These are phyloP conservation scores for Andrena praecox DNA, from an alignment of 2,888 invertebrate genomes.

Conservation along the genomic window DNA sequence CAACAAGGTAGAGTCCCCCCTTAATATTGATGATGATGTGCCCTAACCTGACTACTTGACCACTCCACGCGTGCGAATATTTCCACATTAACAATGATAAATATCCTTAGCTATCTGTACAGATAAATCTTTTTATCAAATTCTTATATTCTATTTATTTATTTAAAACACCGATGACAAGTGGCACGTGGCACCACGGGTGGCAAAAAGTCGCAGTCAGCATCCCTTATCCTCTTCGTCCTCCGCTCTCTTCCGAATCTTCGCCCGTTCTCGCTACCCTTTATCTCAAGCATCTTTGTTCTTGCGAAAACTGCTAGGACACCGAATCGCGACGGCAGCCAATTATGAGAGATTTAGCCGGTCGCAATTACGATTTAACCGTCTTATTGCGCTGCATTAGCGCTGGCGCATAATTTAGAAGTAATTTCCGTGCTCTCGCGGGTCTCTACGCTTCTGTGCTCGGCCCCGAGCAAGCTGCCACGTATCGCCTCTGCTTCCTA, in stretches of 20 bases:
- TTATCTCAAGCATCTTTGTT: slow-evolving; percentile 6
- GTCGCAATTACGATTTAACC: slow-evolving; percentile 63
- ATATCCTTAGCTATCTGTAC: no score
- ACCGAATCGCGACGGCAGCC: slow-evolving; percentile 32
- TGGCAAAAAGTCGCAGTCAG: no score
- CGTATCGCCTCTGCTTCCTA: neutral
- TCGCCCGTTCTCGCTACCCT: slow-evolving; percentile 6
- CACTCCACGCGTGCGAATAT: no score
- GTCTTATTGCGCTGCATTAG: slow-evolving; percentile 57
- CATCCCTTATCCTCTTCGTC: neutral
- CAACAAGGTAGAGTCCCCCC: no score
- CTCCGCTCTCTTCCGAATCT: slow-evolving; percentile 7
- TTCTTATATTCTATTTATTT: no score
- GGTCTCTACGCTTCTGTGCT: neutral
- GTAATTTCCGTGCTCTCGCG: slow-evolving; percentile 52
- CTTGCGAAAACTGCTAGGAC: neutral
- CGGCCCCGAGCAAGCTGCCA: neutral
- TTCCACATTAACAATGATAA: no score
- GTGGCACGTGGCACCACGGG: no score
- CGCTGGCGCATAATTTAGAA: slow-evolving; percentile 60
- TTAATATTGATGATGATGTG: no score
- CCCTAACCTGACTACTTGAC: no score
- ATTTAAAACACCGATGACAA: no score
- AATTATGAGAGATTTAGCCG: slow-evolving; percentile 50
- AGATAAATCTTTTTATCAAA: no score